Evolutionary conservation across 2,888 invertebrate genomes (phyloP), one percentile per base, ranked within the genome.

Genomic region (Lithophane semibrunnea): DNA sequence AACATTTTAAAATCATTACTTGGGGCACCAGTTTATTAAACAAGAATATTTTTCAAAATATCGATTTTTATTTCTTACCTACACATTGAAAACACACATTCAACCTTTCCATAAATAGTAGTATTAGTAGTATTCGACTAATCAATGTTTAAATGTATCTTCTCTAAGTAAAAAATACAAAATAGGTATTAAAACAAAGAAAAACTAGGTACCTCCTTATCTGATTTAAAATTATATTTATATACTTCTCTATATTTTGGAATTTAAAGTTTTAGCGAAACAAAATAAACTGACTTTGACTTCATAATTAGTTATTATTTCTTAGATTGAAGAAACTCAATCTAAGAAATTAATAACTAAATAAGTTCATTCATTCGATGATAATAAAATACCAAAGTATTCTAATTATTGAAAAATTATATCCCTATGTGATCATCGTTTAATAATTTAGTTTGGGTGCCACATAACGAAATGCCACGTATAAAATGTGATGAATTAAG

Each of bases 1-100:
- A 21, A n/a, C 13, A 65, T 75, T 56, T 76, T 56, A 21, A 54
- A 82, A 76, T 21, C 29, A 21, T 56, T 8, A 77, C 42, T 54
- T 29, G 42, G 0, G 3, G 4, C 29, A 66, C 9, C 9, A n/a
- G 16, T 24, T 56, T 37, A 12, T 56, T 37, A 12, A 1, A 12
- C 24, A 16, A 61, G 13, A 44, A 12, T 0, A 4, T 7, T 75
- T 79, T 47, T 24, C 2, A 16, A 54, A 47, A 79, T 7, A 21
- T 2, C 1, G 13, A 13, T 24, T 29, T 24, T 21, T 21, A 49
- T 76, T 77, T 52, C 52, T 61, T 29, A 16, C 13, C 1, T 29
- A 21, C 16, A 16, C 7, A 37, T 16, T 64, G 24, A 16, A 76
- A 54, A 13, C 0, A 12, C 42, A 16, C 7, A 29, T 49, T n/a